Conservation (phyloP, 1,140 invertebrate species). For the Conus betulinus region DNA sequence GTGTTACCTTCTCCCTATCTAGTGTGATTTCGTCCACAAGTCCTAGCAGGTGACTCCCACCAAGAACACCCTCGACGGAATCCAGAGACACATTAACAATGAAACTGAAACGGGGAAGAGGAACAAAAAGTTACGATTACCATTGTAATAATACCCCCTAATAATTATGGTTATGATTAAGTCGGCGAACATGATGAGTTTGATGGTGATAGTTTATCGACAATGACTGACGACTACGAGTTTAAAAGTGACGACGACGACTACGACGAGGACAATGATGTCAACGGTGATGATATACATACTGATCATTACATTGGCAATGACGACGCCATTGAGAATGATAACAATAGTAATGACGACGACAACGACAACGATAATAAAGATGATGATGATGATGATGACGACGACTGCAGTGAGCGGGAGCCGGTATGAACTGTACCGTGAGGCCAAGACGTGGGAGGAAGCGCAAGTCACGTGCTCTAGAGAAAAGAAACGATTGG, state of each 20-base stretch:
- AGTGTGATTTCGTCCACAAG: no score
- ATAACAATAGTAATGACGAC: background rate
- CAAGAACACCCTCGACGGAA: no score
- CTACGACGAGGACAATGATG: background rate
- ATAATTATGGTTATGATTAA: background rate
- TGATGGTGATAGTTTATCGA: background rate
- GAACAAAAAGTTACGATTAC: background rate
- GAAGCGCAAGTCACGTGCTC: slow-evolving; percentile 11
- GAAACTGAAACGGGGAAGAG: background rate
- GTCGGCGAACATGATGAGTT: no score
- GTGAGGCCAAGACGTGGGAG: background rate
- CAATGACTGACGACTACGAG: background rate
- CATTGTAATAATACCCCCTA: background rate
- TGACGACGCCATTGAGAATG: background rate
- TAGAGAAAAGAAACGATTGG: slow-evolving; percentile 4
- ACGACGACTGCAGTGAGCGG: background rate
- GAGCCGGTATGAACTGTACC: background rate
- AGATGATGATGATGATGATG: background rate
- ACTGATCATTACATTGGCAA: background rate
- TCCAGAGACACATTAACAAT: no score
- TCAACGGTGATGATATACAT: background rate
- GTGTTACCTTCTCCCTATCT: no score
- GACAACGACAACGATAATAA: background rate
- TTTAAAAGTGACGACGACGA: background rate
- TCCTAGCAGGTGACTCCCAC: no score